Percentiles rank a stretch among this genome's conserved stretches.
Conservation (phyloP, 2,888 invertebrate genomes). For the Ormyrus nitidulus region DNA sequence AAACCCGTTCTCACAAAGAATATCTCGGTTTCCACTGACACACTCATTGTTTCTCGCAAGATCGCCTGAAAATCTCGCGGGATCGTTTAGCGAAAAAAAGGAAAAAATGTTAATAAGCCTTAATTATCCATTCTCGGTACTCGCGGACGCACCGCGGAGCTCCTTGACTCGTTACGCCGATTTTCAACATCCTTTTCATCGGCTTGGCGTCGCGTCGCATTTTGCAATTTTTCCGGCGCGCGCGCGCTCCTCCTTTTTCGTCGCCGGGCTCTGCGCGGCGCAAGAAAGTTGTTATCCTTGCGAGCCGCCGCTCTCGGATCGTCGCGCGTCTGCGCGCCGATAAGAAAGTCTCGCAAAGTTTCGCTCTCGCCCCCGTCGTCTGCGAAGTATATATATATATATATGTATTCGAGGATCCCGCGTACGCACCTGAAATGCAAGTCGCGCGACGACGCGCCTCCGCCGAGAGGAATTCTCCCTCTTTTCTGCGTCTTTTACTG, state of each 20-base stretch:
- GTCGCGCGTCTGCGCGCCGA: conserved; percentile 27
- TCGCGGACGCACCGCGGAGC: neutral
- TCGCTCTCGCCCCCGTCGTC: conserved; percentile 10
- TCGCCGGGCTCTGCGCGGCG: neutral
- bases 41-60: too few relatives aligned
- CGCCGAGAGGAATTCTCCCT: too few relatives aligned
- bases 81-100: too few relatives aligned
- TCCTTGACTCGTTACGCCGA: neutral
- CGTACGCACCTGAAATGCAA: conserved; percentile 21
- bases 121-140: conserved; percentile 21
- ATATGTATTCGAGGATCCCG: conserved; percentile 17
- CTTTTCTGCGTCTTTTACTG: neutral
- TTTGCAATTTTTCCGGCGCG: conserved; percentile 40
- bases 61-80: neutral
- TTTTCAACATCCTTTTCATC: conserved; percentile 45
- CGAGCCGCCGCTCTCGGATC: conserved; percentile 27
- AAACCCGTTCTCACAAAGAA: too few relatives aligned
- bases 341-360: conserved; percentile 49
- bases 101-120: conserved; percentile 40
- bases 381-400: neutral
- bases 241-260: conserved; percentile 24
- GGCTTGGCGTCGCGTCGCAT: neutral
- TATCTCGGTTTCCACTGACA: too few relatives aligned
- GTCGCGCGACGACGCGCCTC: neutral
- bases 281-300: conserved; percentile 57